Conservation (phyloP, 2,888 invertebrate species). For the Drosophila meridionalis region DNA sequence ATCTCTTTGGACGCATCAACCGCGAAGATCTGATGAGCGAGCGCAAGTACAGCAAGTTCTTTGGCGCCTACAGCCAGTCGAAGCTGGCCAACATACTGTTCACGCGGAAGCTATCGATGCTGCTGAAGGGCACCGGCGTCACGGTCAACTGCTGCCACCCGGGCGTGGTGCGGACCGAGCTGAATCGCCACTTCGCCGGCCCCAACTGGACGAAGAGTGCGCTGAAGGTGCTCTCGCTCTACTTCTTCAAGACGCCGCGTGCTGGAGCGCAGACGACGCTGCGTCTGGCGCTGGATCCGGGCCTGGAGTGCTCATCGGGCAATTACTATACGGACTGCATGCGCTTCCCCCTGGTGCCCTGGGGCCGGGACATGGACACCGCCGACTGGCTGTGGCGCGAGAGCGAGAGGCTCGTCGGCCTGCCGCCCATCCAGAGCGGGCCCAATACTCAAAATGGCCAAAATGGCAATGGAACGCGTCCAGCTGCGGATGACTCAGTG, state of each 20-base stretch:
- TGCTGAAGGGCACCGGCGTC: conserved; percentile 87
- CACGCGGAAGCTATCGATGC: conserved; percentile 88
- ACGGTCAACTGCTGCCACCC: conserved; percentile 90
- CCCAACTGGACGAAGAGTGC: conserved; percentile 65
- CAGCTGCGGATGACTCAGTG: conserved; percentile 30
- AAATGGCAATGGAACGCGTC: conserved; percentile 24
- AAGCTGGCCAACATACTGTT: conserved; percentile 93
- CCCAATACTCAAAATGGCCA: conserved; percentile 22
- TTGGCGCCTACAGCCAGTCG: conserved; percentile 90
- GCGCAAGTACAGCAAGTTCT: conserved; percentile 87
- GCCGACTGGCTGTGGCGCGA: conserved; percentile 88
- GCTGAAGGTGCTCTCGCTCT: conserved; percentile 62
- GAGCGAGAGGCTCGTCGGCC: conserved; percentile 82
- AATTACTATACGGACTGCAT: conserved; percentile 87
- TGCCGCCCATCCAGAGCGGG: conserved; percentile 53
- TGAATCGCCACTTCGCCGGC: conserved; percentile 86
- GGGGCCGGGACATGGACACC: conserved; percentile 86
- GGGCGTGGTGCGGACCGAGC: conserved; percentile 90
- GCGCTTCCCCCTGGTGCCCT: conserved; percentile 85
- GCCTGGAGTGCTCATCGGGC: conserved; percentile 78
- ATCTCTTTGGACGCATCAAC: conserved; percentile 88
- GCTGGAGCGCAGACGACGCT: conserved; percentile 84
- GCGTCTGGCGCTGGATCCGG: conserved; percentile 83
- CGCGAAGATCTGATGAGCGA: conserved; percentile 91
- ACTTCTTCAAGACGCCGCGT: conserved; percentile 80